These are phyloP conservation scores for Gonatopus flavifemur DNA, from an alignment of 1,140 invertebrate species.

Conservation along the genomic window DNA sequence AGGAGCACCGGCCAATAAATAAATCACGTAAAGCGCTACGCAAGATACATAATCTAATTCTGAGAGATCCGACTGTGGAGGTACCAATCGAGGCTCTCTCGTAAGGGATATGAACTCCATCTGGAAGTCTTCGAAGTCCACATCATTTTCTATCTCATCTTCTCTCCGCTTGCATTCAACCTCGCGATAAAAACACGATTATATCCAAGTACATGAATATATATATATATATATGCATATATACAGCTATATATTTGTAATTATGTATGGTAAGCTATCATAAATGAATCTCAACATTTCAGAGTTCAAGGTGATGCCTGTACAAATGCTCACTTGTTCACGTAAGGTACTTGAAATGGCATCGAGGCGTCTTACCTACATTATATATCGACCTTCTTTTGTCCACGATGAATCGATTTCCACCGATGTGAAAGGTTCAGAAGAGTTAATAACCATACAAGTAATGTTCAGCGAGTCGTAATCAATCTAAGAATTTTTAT, in stretches of 20 bases:
- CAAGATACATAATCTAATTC: slow-evolving; percentile 44
- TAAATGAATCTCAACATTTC: slow-evolving; percentile 9
- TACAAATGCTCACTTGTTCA: too few relatives aligned
- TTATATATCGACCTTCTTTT: too few relatives aligned
- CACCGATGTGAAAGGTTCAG: too few relatives aligned
- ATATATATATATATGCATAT: slow-evolving; percentile 10
- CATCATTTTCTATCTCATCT: not conserved
- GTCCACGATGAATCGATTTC: too few relatives aligned
- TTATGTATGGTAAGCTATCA: too few relatives aligned
- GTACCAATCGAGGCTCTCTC: slow-evolving; percentile 25
- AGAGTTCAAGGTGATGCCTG: slow-evolving; percentile 27
- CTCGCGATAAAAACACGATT: not conserved
- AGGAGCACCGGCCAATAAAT: slow-evolving; percentile 38
- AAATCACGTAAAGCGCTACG: slow-evolving; percentile 39
- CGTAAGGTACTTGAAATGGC: slow-evolving; percentile 18
- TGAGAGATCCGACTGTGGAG: slow-evolving; percentile 35
- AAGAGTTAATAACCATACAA: too few relatives aligned
- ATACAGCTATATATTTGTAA: slow-evolving; percentile 10
- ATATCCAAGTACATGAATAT: too few relatives aligned
- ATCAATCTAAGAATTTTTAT: too few relatives aligned
- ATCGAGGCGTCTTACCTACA: too few relatives aligned
- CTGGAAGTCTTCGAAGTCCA: not conserved
- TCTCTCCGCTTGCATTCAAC: not conserved
- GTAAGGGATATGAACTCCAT: slow-evolving; percentile 10
- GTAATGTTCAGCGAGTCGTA: too few relatives aligned